Percentiles rank a stretch among this genome's conserved stretches.
phyloP scores from a whole-genome alignment of 2,113 vertebrate genomes.

The Rostratula benghalensis region DNA sequence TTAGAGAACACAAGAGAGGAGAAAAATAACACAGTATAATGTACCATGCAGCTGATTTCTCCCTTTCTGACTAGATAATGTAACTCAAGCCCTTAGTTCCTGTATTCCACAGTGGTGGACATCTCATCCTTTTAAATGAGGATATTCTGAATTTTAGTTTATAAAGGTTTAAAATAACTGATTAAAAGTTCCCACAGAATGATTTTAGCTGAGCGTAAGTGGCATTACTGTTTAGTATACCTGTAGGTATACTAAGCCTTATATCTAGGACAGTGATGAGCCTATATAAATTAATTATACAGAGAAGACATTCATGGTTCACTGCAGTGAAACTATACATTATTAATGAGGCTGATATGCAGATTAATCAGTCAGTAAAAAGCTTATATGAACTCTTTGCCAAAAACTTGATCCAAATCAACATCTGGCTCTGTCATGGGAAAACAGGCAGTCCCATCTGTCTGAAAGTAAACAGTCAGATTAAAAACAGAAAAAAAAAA shows the following conservation, averaged over 20 bases:
- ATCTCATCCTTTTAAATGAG: neutral
- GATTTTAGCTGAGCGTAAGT: neutral
- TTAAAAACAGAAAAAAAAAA: neutral
- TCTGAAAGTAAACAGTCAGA: neutral
- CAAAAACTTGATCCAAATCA: slow-evolving; percentile 51
- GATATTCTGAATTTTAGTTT: neutral
- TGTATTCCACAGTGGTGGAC: neutral
- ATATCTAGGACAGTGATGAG: neutral
- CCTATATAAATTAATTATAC: slow-evolving; percentile 8
- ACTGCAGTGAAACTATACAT: slow-evolving; percentile 5
- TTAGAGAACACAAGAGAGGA: neutral
- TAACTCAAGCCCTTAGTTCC: neutral
- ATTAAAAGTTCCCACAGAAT: neutral
- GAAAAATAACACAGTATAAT: neutral
- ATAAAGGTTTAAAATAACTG: neutral
- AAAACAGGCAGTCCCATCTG: slow-evolving; percentile 19
- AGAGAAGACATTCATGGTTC: neutral
- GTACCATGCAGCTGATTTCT: neutral
- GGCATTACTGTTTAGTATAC: neutral
- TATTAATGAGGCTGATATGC: slow-evolving; percentile 27
- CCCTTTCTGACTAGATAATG: neutral
- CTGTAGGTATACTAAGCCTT: neutral
- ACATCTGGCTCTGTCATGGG: slow-evolving; percentile 16
- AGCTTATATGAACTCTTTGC: neutral
- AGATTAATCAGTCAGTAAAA: slow-evolving; percentile 44